phyloP scores from a whole-genome alignment of 64 coral and sea anemone species.

The Trachythela sp. region DNA sequence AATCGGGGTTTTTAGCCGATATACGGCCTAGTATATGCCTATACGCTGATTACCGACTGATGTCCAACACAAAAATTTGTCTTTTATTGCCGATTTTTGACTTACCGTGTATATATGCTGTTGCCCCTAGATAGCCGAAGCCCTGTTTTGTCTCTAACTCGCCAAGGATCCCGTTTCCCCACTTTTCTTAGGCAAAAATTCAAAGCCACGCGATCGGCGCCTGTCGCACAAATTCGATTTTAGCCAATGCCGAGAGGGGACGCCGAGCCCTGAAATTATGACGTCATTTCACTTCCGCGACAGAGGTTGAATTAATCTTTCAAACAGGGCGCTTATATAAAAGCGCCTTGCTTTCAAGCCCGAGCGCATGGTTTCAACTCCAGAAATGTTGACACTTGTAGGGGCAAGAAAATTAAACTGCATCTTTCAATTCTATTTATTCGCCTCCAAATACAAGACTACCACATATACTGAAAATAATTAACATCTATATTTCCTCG shows the following conservation, averaged over 20 bases:
- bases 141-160: not conserved
- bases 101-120: not conserved
- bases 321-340: too few relatives aligned
- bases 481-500: too few relatives aligned
- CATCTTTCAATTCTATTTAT: too few relatives aligned
- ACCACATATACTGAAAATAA: too few relatives aligned
- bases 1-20: not conserved
- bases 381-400: too few relatives aligned
- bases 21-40: not conserved
- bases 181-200: not conserved
- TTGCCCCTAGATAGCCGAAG: not conserved
- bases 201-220: too few relatives aligned
- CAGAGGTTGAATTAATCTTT: not conserved
- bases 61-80: not conserved
- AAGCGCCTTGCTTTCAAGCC: too few relatives aligned
- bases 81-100: not conserved
- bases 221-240: too few relatives aligned
- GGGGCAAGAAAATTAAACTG: too few relatives aligned
- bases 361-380: too few relatives aligned
- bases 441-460: too few relatives aligned
- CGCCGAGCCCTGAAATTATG: not conserved
- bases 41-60: not conserved
- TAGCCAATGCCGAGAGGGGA: not conserved
- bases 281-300: not conserved
- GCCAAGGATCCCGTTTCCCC: not conserved